Evolutionary conservation across 2,888 invertebrate species (phyloP).

Genomic region (Agrilus biguttatus): DNA sequence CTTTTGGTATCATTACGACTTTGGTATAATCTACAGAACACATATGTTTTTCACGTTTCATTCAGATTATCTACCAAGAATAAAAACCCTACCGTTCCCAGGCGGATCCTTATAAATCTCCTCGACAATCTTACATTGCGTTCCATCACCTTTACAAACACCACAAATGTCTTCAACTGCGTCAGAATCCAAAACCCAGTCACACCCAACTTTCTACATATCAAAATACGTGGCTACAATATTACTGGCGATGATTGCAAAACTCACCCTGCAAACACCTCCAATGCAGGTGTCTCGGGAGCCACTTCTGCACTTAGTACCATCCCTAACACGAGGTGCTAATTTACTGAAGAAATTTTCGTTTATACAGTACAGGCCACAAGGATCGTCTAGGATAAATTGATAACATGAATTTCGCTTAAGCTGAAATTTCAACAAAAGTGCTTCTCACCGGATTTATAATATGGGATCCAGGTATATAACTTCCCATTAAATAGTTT

Average conservation of each 20-base stretch:
- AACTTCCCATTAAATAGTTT: conserved; percentile 32
- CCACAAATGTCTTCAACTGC: conserved; percentile 54
- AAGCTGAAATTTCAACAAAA: neutral
- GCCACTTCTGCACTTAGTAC: conserved; percentile 47
- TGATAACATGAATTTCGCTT: neutral
- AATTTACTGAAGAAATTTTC: conserved; percentile 41
- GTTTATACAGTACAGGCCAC: conserved; percentile 48
- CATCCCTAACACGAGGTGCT: conserved; percentile 44
- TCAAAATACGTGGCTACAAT: conserved; percentile 4
- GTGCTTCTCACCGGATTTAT: conserved; percentile 25
- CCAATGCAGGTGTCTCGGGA: conserved; percentile 48
- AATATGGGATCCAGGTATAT: conserved; percentile 33
- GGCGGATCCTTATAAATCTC: conserved; percentile 34
- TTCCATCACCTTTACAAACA: conserved; percentile 53
- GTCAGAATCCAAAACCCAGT: conserved; percentile 46
- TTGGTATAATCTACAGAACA: conserved; percentile 36
- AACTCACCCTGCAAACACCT: conserved; percentile 44
- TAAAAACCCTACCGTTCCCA: conserved; percentile 16
- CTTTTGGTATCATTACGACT: conserved; percentile 41
- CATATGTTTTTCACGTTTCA: neutral
- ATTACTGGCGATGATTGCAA: neutral
- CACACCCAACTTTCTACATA: conserved; percentile 48
- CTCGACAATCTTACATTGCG: conserved; percentile 43
- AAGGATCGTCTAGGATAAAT: conserved; percentile 32
- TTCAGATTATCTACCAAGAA: neutral